A percentile compares a stretch with the other conserved stretches of the same genome.
Conservation (phyloP, 2,888 invertebrate species). For the Tortrix viridana region DNA sequence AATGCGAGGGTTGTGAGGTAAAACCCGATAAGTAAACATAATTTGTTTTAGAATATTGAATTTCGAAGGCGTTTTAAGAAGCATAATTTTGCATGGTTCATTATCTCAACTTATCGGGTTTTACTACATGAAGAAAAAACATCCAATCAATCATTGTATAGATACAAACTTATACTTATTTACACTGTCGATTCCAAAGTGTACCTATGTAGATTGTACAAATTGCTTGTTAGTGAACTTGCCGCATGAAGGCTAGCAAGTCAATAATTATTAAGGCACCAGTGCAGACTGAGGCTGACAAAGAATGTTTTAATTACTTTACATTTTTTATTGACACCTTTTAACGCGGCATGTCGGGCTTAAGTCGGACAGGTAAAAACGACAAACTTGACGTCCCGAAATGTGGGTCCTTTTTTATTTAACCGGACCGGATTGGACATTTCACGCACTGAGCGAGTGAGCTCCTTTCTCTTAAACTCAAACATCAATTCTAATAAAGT, state of each 20-base stretch:
- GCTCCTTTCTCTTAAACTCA: slow-evolving; percentile 14
- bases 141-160: not conserved
- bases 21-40: too few species aligned
- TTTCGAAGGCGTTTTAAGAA: too few species aligned
- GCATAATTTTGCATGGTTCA: too few species aligned
- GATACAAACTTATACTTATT: too few species aligned
- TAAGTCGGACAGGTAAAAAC: slow-evolving; percentile 38
- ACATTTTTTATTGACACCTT: slow-evolving; percentile 40
- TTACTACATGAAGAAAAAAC: too few species aligned
- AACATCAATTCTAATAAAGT: not conserved
- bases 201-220: not conserved
- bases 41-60: too few species aligned
- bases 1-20: too few species aligned
- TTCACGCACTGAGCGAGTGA: slow-evolving; percentile 24
- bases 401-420: slow-evolving; percentile 30
- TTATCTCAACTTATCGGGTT: too few species aligned
- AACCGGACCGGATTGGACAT: slow-evolving; percentile 31
- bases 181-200: too few species aligned
- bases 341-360: slow-evolving; percentile 28
- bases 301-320: slow-evolving; percentile 37
- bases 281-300: slow-evolving; percentile 13
- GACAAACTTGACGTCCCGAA: slow-evolving; percentile 35
- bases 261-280: slow-evolving; percentile 22
- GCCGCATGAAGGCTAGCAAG: slow-evolving; percentile 16
- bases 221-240: not conserved